These are phyloP conservation scores for Oegoconia quadripuncta DNA, from an alignment of 2,888 invertebrate genomes.

Conservation along the genomic window DNA sequence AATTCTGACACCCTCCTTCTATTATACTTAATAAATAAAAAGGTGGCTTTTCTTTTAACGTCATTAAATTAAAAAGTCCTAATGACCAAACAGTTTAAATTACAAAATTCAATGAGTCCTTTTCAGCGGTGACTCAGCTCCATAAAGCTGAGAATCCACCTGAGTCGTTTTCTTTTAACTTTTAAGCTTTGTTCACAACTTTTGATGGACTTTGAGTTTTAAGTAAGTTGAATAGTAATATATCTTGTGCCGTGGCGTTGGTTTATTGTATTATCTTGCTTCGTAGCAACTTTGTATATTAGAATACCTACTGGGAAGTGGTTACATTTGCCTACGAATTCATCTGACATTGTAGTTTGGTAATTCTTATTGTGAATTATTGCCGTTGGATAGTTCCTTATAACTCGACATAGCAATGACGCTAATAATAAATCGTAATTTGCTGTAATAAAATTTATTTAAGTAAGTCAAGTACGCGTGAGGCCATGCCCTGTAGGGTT, in stretches of 20 bases:
- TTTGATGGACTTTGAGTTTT: conserved; percentile 77
- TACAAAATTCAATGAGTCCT: neutral
- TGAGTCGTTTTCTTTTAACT: conserved; percentile 78
- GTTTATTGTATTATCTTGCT: conserved; percentile 52
- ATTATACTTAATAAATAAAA: too few species aligned
- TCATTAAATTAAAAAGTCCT: neutral
- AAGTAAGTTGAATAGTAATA: conserved; percentile 77
- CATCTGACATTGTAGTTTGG: neutral
- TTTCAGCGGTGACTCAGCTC: neutral
- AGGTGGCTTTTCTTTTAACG: too few species aligned
- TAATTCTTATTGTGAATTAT: neutral
- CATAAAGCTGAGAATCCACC: conserved; percentile 51
- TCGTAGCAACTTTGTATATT: conserved; percentile 31
- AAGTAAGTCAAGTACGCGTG: too few species aligned
- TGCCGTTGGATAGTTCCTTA: too few species aligned
- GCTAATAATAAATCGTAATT: too few species aligned
- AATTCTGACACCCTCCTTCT: too few species aligned
- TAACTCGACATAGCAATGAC: too few species aligned
- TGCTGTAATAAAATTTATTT: too few species aligned
- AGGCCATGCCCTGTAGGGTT: too few species aligned
- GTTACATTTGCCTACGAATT: neutral
- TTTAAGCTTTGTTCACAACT: conserved; percentile 75
- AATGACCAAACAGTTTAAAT: too few species aligned
- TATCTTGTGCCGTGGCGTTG: conserved; percentile 55
- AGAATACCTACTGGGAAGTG: neutral